Conservation (phyloP, 2,113 vertebrate genomes). For the Arizona elegans region DNA sequence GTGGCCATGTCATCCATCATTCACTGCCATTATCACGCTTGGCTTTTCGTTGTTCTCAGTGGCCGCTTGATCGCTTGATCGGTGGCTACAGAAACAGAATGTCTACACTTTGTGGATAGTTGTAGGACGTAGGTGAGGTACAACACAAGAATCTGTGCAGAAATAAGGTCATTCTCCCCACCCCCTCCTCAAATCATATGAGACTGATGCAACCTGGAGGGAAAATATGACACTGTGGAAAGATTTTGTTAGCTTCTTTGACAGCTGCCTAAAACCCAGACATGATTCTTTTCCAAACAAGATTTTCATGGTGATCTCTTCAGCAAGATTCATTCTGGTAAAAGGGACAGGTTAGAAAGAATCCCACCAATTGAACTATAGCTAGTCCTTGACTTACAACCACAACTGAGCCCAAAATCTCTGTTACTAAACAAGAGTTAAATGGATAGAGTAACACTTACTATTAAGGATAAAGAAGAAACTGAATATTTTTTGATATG, state of each 20-base stretch:
- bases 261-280: background rate
- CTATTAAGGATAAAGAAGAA: no score
- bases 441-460: no score
- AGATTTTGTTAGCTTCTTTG: background rate
- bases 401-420: no score
- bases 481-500: no score
- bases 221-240: background rate
- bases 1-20: background rate
- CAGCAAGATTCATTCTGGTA: background rate
- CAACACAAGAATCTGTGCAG: background rate
- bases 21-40: background rate
- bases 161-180: no score
- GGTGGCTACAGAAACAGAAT: no score
- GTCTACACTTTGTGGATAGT: background rate
- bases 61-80: background rate
- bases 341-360: background rate
- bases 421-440: no score
- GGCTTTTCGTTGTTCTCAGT: background rate
- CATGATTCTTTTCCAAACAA: background rate
- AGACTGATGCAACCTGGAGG: background rate
- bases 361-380: background rate
- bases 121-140: background rate
- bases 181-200: background rate
- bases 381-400: no score
- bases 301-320: background rate